A percentile compares a stretch with the other conserved stretches of the same genome.
phyloP scores from a whole-genome alignment of 1,140 invertebrate species.

The Proales similis region DNA sequence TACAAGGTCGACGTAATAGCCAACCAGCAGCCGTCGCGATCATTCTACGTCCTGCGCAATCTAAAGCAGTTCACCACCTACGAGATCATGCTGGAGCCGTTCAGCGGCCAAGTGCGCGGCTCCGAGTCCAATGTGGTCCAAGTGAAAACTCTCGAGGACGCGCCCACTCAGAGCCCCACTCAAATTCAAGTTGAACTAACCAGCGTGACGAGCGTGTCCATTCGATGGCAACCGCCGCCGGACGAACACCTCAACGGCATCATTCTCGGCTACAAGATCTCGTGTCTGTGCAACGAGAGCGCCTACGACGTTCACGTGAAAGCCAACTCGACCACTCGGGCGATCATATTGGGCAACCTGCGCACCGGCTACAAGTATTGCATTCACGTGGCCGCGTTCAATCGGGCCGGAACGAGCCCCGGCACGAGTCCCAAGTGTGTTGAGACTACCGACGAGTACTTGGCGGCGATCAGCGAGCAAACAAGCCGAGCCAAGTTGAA shows the following conservation, averaged over 20 bases:
- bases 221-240: slow-evolving; percentile 23
- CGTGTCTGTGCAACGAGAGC: slow-evolving; percentile 1
- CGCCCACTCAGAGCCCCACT: background rate
- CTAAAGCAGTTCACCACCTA: slow-evolving; percentile 15
- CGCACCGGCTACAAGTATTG: background rate
- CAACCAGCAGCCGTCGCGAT: background rate
- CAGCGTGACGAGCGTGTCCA: background rate
- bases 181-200: background rate
- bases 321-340: slow-evolving; percentile 4
- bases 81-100: slow-evolving; percentile 28
- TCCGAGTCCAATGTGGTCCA: slow-evolving; percentile 3
- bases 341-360: background rate
- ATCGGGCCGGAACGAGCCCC: background rate
- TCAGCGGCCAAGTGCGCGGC: background rate
- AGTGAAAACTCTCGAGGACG: background rate
- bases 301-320: background rate
- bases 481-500: too few relatives aligned
- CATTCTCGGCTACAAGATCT: background rate
- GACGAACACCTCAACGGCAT: background rate
- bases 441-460: background rate
- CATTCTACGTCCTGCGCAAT: slow-evolving; percentile 12
- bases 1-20: background rate
- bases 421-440: background rate
- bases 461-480: too few relatives aligned
- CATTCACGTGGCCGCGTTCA: slow-evolving; percentile 10